Conservation (phyloP, 2,113 vertebrate species). For the Cynocephalus volans region DNA sequence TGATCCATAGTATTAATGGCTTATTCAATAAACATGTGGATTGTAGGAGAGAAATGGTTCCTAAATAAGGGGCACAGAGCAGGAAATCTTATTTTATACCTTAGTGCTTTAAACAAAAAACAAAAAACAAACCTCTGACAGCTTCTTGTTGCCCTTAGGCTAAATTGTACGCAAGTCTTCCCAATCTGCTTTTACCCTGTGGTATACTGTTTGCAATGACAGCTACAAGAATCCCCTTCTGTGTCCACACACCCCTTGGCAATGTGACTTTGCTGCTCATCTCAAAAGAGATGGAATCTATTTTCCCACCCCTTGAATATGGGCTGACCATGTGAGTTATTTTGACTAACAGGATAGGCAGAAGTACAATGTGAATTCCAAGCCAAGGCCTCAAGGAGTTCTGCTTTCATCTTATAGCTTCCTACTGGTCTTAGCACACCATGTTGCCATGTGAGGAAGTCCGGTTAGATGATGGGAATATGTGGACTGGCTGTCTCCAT, state of each 20-base stretch:
- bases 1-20: neutral
- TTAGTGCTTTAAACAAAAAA: conserved; percentile 5
- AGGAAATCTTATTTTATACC: neutral
- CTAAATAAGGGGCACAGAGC: neutral
- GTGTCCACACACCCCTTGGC: neutral
- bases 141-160: neutral
- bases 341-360: neutral
- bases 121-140: neutral
- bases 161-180: neutral
- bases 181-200: neutral
- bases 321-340: neutral
- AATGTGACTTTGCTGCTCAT: neutral
- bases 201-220: neutral
- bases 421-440: neutral
- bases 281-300: neutral
- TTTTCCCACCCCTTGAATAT: neutral
- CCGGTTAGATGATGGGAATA: neutral
- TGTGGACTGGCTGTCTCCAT: neutral
- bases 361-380: neutral
- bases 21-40: neutral
- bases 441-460: neutral
- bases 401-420: neutral
- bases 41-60: neutral
- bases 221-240: neutral
- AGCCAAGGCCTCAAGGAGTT: neutral